Evolutionary conservation across 2,888 invertebrate genomes (phyloP), one percentile per base, ranked within the genome.

Genomic region (Drosophila quasianomalipes): DNA sequence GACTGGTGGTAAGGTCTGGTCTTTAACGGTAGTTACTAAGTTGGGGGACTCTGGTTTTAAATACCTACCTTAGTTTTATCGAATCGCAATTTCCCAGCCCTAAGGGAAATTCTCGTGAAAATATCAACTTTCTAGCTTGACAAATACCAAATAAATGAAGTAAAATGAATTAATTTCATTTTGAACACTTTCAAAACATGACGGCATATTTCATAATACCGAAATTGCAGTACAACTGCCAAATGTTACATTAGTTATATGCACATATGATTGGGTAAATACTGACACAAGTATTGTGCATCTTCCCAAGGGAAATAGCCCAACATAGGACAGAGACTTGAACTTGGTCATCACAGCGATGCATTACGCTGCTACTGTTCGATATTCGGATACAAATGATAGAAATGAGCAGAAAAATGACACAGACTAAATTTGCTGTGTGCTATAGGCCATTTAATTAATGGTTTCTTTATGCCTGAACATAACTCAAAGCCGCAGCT

Each of bases 381-480:
- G 51, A 60, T 52, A 35, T 60, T 60, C 28, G 51, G 68, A 69
- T 55, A 79, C 80, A 78, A 76, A 75, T 76, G 78, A 78, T 76
- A 30, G 76, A 75, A 70, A 61, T 60, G 63, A 70, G 58, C 70
- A 66, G 76, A 75, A 70, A 78, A 78, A 78, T 78, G 66, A 76
- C 61, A 61, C 49, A 41, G 49, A 39, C 35, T 16, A 10, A 58
- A 65, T 74, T 51, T 33, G 39, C 47, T 76, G 14, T 19, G 61
- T 39, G 61, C 44, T 55, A 65, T 76, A 53, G 28, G 61, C 22
- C 71, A 73, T 76, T 87, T 82, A 87, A 87, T 83, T 84, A 83
- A 83, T 83, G 83, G 64, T 60, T 64, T 73, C 73, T 65, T 61
- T 79, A 69, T 60, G 79, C 35, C 65, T 47, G 73, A 53, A 69